A percentile compares a stretch with the other conserved stretches of the same genome.
Conservation (phyloP, 1,140 invertebrate genomes). For the Platorchestia sp. region DNA sequence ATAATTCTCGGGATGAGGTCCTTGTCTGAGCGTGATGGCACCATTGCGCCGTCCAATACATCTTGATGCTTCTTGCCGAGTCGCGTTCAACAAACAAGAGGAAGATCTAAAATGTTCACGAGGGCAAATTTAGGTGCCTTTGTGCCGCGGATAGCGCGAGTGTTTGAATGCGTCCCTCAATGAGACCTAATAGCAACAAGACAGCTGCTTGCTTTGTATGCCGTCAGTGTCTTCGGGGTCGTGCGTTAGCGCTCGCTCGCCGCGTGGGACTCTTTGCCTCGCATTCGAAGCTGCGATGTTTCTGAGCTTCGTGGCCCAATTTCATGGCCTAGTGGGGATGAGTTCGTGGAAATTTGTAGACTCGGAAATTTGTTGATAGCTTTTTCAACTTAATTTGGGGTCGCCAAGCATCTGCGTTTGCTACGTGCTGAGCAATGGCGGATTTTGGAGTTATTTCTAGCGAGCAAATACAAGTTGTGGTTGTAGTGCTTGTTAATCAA, state of each 20-base stretch:
- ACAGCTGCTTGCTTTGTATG: conserved; percentile 29
- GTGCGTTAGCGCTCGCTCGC: neutral
- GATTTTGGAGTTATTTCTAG: no score
- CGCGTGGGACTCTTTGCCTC: neutral
- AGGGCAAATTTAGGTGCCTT: conserved; percentile 40
- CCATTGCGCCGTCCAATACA: conserved; percentile 4
- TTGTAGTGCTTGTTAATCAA: no score
- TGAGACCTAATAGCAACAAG: conserved; percentile 29
- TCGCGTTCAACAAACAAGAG: conserved; percentile 30
- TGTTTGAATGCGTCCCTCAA: conserved; percentile 28
- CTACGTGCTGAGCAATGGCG: no score
- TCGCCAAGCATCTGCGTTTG: neutral
- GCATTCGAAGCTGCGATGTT: neutral
- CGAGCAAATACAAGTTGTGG: no score
- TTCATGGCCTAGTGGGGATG: neutral
- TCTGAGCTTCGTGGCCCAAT: neutral
- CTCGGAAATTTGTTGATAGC: neutral
- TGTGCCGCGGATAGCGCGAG: neutral
- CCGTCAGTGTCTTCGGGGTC: neutral
- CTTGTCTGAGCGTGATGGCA: neutral
- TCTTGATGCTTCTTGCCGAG: conserved; percentile 1
- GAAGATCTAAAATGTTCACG: conserved; percentile 43
- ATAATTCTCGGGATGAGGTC: neutral
- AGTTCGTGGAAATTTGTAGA: neutral
- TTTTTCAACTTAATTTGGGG: neutral